Conservation (phyloP, 2,113 vertebrate species). For the Urocolius indicus region DNA sequence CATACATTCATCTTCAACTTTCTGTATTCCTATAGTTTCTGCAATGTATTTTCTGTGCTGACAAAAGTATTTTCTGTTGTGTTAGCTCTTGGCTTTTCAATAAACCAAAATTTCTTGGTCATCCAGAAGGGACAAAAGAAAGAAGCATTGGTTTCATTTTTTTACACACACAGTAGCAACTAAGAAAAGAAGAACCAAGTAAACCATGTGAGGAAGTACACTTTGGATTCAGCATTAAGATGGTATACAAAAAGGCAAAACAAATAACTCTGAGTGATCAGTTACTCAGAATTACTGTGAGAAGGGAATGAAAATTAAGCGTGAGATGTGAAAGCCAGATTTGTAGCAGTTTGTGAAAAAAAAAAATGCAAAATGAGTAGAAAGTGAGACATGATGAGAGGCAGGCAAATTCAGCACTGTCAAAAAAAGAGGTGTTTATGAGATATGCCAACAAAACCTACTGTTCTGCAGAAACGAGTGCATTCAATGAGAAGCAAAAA, state of each 20-base stretch:
- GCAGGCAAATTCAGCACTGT: not conserved
- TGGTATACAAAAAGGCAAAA: not conserved
- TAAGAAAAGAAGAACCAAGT: not conserved
- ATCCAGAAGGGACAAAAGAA: not conserved
- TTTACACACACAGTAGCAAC: not conserved
- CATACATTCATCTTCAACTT: not conserved
- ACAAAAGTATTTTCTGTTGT: not conserved
- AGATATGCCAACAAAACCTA: not conserved
- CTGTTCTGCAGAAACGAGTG: not conserved
- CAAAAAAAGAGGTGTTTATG: not conserved
- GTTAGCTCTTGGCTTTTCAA: not conserved
- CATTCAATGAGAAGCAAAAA: not conserved
- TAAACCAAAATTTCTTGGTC: not conserved
- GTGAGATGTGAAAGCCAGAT: not conserved
- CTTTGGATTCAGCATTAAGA: not conserved
- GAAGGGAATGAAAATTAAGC: not conserved
- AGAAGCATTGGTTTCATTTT: not conserved
- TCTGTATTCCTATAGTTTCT: not conserved
- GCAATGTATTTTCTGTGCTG: not conserved
- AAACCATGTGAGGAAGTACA: not conserved
- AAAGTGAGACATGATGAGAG: not conserved
- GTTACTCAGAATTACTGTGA: not conserved
- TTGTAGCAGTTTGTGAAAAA: not conserved
- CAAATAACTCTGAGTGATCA: not conserved
- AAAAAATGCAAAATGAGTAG: not conserved